A percentile compares a stretch with the other conserved stretches of the same genome.
These are phyloP conservation scores for Heliconius charithonia DNA, from an alignment of 2,888 invertebrate species.

Conservation along the genomic window DNA sequence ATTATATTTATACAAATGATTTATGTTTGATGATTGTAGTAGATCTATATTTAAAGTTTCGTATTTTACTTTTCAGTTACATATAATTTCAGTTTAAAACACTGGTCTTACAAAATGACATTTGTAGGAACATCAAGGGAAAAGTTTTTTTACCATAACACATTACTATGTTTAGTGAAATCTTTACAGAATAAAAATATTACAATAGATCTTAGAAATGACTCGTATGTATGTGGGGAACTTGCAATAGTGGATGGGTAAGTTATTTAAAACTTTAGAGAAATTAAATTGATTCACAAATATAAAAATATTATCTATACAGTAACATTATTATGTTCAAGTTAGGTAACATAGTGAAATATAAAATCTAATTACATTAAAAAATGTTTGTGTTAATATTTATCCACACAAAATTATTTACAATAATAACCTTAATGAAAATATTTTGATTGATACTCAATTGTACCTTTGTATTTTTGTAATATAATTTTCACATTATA, in stretches of 20 bases:
- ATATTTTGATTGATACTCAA: neutral
- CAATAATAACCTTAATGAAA: neutral
- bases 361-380: neutral
- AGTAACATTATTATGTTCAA: neutral
- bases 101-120: conserved; percentile 43
- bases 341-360: neutral
- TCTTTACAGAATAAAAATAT: conserved; percentile 85
- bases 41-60: neutral
- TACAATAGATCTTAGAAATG: conserved; percentile 87
- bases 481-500: neutral
- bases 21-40: neutral
- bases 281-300: neutral
- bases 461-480: neutral
- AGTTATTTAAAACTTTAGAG: conserved; percentile 48
- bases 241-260: conserved; percentile 86
- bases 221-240: conserved; percentile 85
- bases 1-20: neutral
- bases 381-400: neutral
- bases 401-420: neutral
- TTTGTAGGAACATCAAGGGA: conserved; percentile 72
- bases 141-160: conserved; percentile 82
- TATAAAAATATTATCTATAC: neutral
- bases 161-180: conserved; percentile 85
- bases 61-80: conserved; percentile 32
- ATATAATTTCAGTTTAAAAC: neutral